Evolutionary conservation across 2,888 invertebrate genomes (phyloP).

Genomic region (Caenorhabditis plicata): DNA sequence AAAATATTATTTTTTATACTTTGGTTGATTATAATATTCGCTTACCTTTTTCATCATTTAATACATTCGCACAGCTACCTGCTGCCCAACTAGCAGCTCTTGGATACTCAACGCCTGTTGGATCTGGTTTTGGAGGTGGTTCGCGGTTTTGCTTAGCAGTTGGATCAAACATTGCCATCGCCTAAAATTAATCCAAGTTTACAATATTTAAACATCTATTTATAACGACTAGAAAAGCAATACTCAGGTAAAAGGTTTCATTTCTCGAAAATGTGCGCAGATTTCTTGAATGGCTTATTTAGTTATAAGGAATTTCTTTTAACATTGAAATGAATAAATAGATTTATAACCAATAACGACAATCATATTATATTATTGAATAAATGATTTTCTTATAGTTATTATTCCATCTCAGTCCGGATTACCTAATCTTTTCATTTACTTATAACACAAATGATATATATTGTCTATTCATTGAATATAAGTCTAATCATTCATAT

Average conservation of each 20-base stretch:
- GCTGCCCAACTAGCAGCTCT: conserved; percentile 61
- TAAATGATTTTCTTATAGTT: too few species aligned
- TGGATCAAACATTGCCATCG: conserved; percentile 37
- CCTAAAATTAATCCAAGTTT: conserved; percentile 12
- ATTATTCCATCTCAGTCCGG: too few species aligned
- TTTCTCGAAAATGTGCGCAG: too few species aligned
- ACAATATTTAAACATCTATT: background rate
- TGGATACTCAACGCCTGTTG: conserved; percentile 58
- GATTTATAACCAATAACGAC: too few species aligned
- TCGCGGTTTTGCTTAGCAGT: conserved; percentile 22
- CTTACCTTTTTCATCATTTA: conserved; percentile 58
- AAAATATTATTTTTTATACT: conserved; percentile 2
- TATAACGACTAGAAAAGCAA: background rate
- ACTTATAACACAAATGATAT: too few species aligned
- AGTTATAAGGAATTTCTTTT: too few species aligned
- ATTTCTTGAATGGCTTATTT: too few species aligned
- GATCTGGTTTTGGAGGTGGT: conserved; percentile 32
- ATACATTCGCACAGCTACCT: conserved; percentile 53
- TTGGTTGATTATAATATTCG: background rate
- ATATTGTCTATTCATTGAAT: too few species aligned
- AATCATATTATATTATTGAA: too few species aligned
- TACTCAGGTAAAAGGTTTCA: too few species aligned
- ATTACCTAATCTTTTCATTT: too few species aligned
- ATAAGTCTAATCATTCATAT: too few species aligned
- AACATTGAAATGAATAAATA: background rate